Evolutionary conservation across 2,888 invertebrate species (phyloP).

Genomic region (Cryptus armator): DNA sequence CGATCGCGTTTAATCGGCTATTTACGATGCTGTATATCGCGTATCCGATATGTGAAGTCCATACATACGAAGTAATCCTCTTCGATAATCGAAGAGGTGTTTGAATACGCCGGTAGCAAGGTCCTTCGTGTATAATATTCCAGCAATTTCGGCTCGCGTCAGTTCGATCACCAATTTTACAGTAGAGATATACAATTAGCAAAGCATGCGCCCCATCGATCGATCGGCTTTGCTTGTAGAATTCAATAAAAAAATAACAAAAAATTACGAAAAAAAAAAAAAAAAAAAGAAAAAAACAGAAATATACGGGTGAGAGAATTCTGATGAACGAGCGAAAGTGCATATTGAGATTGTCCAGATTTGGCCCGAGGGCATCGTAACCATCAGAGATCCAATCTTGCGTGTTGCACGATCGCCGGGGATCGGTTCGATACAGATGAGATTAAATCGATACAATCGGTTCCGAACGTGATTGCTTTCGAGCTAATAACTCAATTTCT

Average conservation of each 20-base stretch:
- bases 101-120: slow-evolving; percentile 11
- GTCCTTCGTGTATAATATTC: slow-evolving; percentile 16
- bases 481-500: slow-evolving; percentile 66
- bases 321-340: slow-evolving; percentile 63
- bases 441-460: slow-evolving; percentile 57
- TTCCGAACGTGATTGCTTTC: slow-evolving; percentile 54
- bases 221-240: slow-evolving; percentile 11
- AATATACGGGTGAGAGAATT: slow-evolving; percentile 36
- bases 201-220: slow-evolving; percentile 32
- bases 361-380: slow-evolving; percentile 56
- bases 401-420: slow-evolving; percentile 30
- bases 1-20: slow-evolving; percentile 21
- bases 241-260: slow-evolving; percentile 1
- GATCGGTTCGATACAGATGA: slow-evolving; percentile 57
- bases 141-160: slow-evolving; percentile 39
- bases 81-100: slow-evolving; percentile 25
- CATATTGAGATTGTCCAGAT: slow-evolving; percentile 57
- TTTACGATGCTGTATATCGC: slow-evolving; percentile 9
- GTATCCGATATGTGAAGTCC: slow-evolving; percentile 6
- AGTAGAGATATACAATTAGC: slow-evolving; percentile 51
- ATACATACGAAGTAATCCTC: slow-evolving; percentile 22
- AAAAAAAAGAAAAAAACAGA: slow-evolving; percentile 4
- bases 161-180: slow-evolving; percentile 55
- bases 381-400: slow-evolving; percentile 62
- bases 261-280: slow-evolving; percentile 23